A percentile compares a stretch with the other conserved stretches of the same genome.
phyloP scores from a whole-genome alignment of 1,140 invertebrate genomes.

The Calephelis virginiensis region DNA sequence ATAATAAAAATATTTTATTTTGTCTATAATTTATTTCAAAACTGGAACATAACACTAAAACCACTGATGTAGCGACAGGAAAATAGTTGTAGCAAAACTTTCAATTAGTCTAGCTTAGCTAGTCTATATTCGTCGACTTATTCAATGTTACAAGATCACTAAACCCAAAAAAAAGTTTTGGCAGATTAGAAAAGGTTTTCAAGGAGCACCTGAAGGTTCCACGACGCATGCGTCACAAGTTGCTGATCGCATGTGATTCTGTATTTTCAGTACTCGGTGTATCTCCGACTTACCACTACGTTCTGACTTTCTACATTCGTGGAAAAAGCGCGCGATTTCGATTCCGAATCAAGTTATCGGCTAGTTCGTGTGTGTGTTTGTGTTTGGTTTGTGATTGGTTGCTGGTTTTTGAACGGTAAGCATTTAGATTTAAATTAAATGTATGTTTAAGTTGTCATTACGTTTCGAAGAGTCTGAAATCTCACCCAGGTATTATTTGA shows the following conservation, averaged over 20 bases:
- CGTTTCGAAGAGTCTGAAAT: too few species aligned
- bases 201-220: constrained; percentile 3
- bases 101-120: too few species aligned
- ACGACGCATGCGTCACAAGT: constrained; percentile 10
- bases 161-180: too few species aligned
- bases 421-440: background rate
- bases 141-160: too few species aligned
- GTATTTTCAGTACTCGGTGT: constrained; percentile 1
- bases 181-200: background rate
- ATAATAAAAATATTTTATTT: too few species aligned
- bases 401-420: constrained; percentile 1
- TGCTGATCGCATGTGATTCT: constrained; percentile 6
- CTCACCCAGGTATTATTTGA: too few species aligned
- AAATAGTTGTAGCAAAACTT: too few species aligned
- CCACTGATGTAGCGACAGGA: too few species aligned
- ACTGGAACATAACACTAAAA: too few species aligned
- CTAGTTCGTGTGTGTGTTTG: constrained; percentile 7
- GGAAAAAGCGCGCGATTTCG: constrained; percentile 10
- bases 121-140: too few species aligned
- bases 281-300: background rate
- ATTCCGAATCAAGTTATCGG: constrained; percentile 5
- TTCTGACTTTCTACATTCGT: background rate
- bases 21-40: too few species aligned
- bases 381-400: background rate
- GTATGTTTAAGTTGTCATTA: too few species aligned